Base-by-base conservation (phyloP, 2,888 invertebrate genomes). In the Cerastoderma edule region DNA sequence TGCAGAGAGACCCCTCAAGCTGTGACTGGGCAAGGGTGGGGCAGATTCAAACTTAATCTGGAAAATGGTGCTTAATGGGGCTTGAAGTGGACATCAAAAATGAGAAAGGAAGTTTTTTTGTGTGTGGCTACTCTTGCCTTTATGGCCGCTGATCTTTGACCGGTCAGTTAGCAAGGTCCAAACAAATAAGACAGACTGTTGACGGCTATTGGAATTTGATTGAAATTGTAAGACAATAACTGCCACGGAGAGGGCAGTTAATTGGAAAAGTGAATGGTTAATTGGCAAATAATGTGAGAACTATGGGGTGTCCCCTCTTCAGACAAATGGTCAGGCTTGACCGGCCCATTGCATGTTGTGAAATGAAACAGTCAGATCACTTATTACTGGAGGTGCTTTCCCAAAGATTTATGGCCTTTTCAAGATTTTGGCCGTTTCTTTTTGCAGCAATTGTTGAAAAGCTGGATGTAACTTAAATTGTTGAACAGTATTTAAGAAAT, bases 161-260 rank as follows among this genome's bases (percentile, higher is more conserved):
- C 68, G 71, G 68, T 67, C 69, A 64, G 72, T 72, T 82, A 73
- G 73, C 72, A 79, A 76, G 75, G 67, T 57, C 76, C 73, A 74
- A 66, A 71, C 72, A 77, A 72, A 72, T 69, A 69, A 66, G 77
- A 70, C 72, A 64, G 72, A 63, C 63, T 44, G 39, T 24, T 70
- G 78, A 76, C 69, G 70, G 72, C 64, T 77, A 82, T 82, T 75
- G 77, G 79, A 69, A 77, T 77, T 79, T 79, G 77, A 82, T 82
- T 79, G 76, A 74, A 82, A 82, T 76, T 60, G 68, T 79, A 82
- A 79, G 79, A 82, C 79, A 82, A 79, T 79, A 79, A 81, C 69
- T 71, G 78, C 75, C 78, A 75, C 46, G 30, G 66, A 50, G 63
- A 39, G 67, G 46, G 67, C 35, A 66, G 75, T 67, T 75, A 75